These are phyloP conservation scores for Peribatodes rhomboidaria DNA, from an alignment of 2,888 invertebrate genomes.

Conservation along the genomic window DNA sequence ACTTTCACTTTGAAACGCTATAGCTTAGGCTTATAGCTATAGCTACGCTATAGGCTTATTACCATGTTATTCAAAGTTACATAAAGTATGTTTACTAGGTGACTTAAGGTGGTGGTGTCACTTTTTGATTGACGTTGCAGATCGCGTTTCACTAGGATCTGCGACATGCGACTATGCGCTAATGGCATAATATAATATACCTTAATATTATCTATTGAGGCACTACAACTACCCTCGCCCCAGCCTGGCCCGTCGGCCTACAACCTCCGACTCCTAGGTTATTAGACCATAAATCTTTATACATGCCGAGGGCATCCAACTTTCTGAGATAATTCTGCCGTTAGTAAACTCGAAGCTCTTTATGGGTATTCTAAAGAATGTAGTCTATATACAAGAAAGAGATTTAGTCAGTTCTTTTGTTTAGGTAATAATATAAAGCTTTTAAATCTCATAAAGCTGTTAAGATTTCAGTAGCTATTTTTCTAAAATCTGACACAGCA, in stretches of 20 bases:
- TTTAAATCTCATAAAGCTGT: too few relatives aligned
- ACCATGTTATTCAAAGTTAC: too few relatives aligned
- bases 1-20: too few relatives aligned
- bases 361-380: slow-evolving; percentile 20
- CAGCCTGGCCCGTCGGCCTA: slow-evolving; percentile 57
- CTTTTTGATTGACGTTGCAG: not conserved
- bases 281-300: slow-evolving; percentile 68
- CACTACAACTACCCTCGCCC: slow-evolving; percentile 57
- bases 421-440: too few relatives aligned
- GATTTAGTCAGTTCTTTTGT: slow-evolving; percentile 1
- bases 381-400: not conserved
- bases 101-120: too few relatives aligned
- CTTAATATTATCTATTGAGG: slow-evolving; percentile 52
- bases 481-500: too few relatives aligned
- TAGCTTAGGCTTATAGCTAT: too few relatives aligned
- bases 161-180: not conserved
- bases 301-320: slow-evolving; percentile 48
- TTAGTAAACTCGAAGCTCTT: slow-evolving; percentile 28
- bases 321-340: slow-evolving; percentile 36
- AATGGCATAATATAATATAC: slow-evolving; percentile 51
- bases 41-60: too few relatives aligned
- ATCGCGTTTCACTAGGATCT: not conserved
- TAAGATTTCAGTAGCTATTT: too few relatives aligned
- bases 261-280: slow-evolving; percentile 56
- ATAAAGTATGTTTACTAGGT: too few relatives aligned